Base-by-base conservation (phyloP, 1,140 invertebrate species). In the Drosophila baimaii region DNA sequence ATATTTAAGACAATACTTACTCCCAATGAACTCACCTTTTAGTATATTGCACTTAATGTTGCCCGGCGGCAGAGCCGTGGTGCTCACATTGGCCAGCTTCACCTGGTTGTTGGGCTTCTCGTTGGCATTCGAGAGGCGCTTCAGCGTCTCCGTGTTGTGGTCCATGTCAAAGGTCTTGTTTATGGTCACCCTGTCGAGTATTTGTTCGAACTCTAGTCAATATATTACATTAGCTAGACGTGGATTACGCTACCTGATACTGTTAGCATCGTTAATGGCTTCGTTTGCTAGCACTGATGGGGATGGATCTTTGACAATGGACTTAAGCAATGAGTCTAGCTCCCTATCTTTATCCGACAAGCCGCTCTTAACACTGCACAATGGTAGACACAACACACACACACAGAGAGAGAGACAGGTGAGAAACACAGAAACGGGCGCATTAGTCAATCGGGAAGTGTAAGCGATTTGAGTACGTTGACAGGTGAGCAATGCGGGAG, bases 31-130 rank as follows among this genome's bases (percentile, higher is more conserved):
- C 59, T 68, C 94, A 93, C 96, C 97, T 94, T 98, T 98, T 33
- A 98, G 93, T 91, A 98, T 98, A 93, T 98, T 99, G 92, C 97
- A 98, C 93, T 98, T 98, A 47, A 98, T 94, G 82, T 98, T 96
- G 66, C 97, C 97, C 2, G 96, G 96, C 35, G 97, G 97, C 35
- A 98, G 93, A 12, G 95, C 95, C 78, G 95, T 94, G 27, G 94
- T 94, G 21, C 93, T 94, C 19, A 93, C 90, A 57, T 92, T 93
- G 33, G 93, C 92, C 77, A 93, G 93, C 89, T 94, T 95, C 43
- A 93, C 93, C 89, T 95, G 94, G 91, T 95, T 95, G 86, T 95
- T 95, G 19, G 95, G 95, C 65, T 95, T 93, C 90, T 95, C 94
- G 73, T 93, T 91, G 70, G 93, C 91, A 81, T 91, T 84, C 43